Evolutionary conservation across 2,888 invertebrate species (phyloP).

Genomic region (Nymphalis c-album): DNA sequence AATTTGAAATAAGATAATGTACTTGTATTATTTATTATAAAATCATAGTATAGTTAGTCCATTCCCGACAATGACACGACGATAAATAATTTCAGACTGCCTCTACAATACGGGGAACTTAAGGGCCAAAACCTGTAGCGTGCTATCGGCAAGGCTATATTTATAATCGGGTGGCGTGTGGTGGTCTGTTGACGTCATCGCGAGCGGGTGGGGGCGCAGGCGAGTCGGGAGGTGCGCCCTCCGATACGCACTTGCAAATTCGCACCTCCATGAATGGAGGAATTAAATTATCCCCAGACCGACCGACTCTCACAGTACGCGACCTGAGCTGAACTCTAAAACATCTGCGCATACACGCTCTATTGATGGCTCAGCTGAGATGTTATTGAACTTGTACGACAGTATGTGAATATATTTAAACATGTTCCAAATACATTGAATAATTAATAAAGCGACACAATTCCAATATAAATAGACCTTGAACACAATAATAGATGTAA

Average conservation of each 20-base stretch:
- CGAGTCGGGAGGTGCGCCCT: constrained; percentile 52
- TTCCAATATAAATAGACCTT: constrained; percentile 22
- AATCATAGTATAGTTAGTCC: background rate
- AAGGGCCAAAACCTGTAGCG: constrained; percentile 75
- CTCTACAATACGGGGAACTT: constrained; percentile 39
- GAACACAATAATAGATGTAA: constrained; percentile 28
- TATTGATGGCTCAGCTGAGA: constrained; percentile 16
- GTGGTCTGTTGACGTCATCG: constrained; percentile 77
- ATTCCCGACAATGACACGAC: constrained; percentile 6
- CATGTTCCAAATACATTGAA: constrained; percentile 14
- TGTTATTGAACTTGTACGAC: constrained; percentile 30
- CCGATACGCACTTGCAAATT: constrained; percentile 79
- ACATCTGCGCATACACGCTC: constrained; percentile 29
- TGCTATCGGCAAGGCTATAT: constrained; percentile 73
- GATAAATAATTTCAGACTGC: constrained; percentile 26
- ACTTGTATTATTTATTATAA: background rate
- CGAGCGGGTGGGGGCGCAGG: constrained; percentile 46
- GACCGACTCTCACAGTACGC: constrained; percentile 58
- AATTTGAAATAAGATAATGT: too few relatives aligned
- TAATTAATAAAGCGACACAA: constrained; percentile 23
- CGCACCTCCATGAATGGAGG: constrained; percentile 78
- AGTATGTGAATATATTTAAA: constrained; percentile 8
- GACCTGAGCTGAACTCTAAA: constrained; percentile 60
- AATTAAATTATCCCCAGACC: constrained; percentile 71
- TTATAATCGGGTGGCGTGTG: constrained; percentile 72